Base-by-base conservation (phyloP, 2,113 vertebrate genomes). In the Propithecus coquereli region DNA sequence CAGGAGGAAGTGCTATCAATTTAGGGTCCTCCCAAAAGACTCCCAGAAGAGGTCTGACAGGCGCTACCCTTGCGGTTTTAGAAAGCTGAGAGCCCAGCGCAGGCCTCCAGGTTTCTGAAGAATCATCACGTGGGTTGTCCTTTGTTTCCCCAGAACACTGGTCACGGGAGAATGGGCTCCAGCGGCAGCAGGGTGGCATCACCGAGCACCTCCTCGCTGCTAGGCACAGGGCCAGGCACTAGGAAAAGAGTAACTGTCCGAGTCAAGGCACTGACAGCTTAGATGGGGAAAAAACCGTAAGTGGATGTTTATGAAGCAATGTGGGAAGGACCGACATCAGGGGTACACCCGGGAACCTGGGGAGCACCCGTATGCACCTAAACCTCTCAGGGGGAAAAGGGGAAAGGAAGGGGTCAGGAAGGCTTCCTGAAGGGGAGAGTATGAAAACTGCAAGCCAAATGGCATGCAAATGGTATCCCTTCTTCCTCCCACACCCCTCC, bases 61-160 rank as follows among this genome's bases (percentile, higher is more conserved):
- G 63, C 52, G 40, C 43, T 37, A 37, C 71, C 57, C 3, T 52
- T 45, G 82, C 14, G 6, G 16, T 34, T n/a, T 76, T 25, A 37
- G 66, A 68, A 73, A 85, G 50, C 43, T 61, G 40, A 80, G 4
- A 32, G n/a, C 22, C 45, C 32, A 43, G 22, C 14, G 5, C 23
- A 59, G 61, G 20, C 52, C 20, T 63, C 20, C 8, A 5, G 12
- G 30, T 43, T 79, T 34, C n/a, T 12, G 59, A 81, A 32, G 59
- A 34, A 13, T n/a, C 54, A 22, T 40, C 77, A 3, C 1, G 0
- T 14, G n/a, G 45, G 22, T 11, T 16, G 27, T 47, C 32, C 47
- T 94, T 32, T 30, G 32, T 50, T 43, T 54, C 81, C 71, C 90
- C 23, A 22, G 54, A 32, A 22, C 4, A 1, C 4, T 30, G 52